phyloP scores from a whole-genome alignment of 2,888 invertebrate species.

The Noctuana brunneofusca region DNA sequence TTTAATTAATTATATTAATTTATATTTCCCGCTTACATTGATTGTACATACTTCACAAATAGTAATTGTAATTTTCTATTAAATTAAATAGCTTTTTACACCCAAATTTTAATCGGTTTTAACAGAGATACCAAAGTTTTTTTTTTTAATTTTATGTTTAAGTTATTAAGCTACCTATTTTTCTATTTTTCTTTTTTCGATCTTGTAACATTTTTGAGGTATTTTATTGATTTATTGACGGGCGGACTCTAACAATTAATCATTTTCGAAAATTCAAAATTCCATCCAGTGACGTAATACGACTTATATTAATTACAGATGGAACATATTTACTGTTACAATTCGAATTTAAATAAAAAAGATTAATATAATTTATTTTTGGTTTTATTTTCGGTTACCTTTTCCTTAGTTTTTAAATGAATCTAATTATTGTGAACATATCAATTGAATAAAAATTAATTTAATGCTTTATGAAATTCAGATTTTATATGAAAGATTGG shows the following conservation, averaged over 20 bases:
- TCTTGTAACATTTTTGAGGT: conserved; percentile 56
- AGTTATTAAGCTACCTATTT: conserved; percentile 72
- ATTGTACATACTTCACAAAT: conserved; percentile 70
- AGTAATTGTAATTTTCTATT: conserved; percentile 67
- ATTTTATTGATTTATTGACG: conserved; percentile 37
- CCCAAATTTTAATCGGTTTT: conserved; percentile 79
- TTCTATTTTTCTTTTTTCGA: conserved; percentile 61
- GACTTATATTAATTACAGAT: conserved; percentile 68
- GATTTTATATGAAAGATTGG: conserved; percentile 30
- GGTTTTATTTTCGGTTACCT: conserved; percentile 64
- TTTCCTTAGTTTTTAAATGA: conserved; percentile 44
- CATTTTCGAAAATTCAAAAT: conserved; percentile 50
- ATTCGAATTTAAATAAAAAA: conserved; percentile 77
- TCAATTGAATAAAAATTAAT: conserved; percentile 50
- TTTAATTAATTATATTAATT: conserved; percentile 65
- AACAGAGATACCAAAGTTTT: conserved; percentile 82
- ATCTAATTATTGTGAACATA: conserved; percentile 68
- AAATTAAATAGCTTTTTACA: conserved; percentile 70
- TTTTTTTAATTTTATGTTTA: conserved; percentile 74
- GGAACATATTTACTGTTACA: conserved; percentile 72
- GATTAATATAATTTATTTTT: conserved; percentile 56
- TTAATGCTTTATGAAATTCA: conserved; percentile 43
- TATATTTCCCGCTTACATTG: conserved; percentile 57
- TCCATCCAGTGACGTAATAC: conserved; percentile 78
- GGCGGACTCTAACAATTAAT: conserved; percentile 44